Percentiles rank a stretch among this genome's conserved stretches.
These are phyloP conservation scores for Ceyx melanurus DNA, from an alignment of 2,113 vertebrate genomes.

Conservation along the genomic window DNA sequence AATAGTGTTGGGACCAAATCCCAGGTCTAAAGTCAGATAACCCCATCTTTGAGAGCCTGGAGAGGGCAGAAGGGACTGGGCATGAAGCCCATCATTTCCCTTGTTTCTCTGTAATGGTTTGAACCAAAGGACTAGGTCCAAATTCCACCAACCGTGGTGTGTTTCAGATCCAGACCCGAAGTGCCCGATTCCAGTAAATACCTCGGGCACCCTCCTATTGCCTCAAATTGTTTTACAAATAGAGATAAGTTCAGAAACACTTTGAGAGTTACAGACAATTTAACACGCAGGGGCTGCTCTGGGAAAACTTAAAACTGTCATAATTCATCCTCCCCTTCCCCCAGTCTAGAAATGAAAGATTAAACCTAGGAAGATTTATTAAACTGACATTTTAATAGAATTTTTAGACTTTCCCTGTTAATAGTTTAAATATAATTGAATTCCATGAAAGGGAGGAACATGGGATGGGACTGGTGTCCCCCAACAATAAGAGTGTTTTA, in stretches of 20 bases:
- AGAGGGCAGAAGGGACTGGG: background rate
- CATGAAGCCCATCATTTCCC: background rate
- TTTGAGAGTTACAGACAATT: constrained; percentile 25
- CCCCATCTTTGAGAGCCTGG: background rate
- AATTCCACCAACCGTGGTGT: fast-evolving
- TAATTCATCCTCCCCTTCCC: constrained; percentile 64
- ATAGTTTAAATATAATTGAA: constrained; percentile 70
- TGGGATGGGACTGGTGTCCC: background rate
- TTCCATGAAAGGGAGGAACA: constrained; percentile 33
- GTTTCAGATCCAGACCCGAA: background rate
- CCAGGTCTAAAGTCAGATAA: background rate
- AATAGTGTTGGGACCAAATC: background rate
- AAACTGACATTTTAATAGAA: constrained; percentile 73
- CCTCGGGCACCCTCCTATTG: background rate
- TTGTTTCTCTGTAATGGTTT: background rate
- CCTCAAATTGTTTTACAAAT: constrained; percentile 42
- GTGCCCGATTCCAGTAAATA: background rate
- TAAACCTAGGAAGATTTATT: constrained; percentile 69
- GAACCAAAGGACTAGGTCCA: background rate
- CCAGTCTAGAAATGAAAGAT: constrained; percentile 50
- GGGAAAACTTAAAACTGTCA: constrained; percentile 61
- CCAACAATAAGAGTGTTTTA: constrained; percentile 31
- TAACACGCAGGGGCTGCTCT: constrained; percentile 32
- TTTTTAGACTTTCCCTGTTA: constrained; percentile 67
- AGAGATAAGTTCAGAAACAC: constrained; percentile 30